Conservation (phyloP, 2,113 vertebrate species). For the Indicator indicator region DNA sequence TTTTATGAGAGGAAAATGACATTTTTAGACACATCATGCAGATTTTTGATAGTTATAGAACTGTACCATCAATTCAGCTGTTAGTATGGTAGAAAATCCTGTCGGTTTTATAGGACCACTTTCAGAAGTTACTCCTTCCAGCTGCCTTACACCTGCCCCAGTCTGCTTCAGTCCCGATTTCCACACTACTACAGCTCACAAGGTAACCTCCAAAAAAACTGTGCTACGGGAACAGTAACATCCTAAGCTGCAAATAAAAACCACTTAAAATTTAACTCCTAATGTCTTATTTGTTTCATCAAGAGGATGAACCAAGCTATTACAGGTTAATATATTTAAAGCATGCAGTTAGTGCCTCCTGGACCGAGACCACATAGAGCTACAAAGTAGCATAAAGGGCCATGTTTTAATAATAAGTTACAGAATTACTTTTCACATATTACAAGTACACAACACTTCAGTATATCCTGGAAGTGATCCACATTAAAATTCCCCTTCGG, state of each 20-base stretch:
- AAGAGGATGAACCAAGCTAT: not conserved
- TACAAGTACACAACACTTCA: not conserved
- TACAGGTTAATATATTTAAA: not conserved
- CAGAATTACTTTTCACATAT: not conserved
- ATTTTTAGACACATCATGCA: not conserved
- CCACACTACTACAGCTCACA: not conserved
- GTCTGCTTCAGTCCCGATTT: not conserved
- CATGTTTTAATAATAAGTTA: not conserved
- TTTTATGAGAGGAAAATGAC: not conserved
- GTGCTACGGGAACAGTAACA: not conserved
- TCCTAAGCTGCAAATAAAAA: not conserved
- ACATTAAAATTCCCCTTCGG: not conserved
- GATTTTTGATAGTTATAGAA: not conserved
- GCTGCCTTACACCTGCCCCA: not conserved
- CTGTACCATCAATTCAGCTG: not conserved
- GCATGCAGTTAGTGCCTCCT: not conserved
- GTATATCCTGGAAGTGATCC: not conserved
- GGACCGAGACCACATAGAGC: not conserved
- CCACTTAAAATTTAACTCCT: not conserved
- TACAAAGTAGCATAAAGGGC: not conserved
- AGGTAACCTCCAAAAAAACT: not conserved
- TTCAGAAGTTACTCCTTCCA: not conserved
- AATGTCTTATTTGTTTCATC: not conserved
- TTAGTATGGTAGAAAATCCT: not conserved
- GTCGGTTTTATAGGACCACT: not conserved